phyloP scores from a whole-genome alignment of 2,113 vertebrate genomes.

The Rallus limicola region DNA sequence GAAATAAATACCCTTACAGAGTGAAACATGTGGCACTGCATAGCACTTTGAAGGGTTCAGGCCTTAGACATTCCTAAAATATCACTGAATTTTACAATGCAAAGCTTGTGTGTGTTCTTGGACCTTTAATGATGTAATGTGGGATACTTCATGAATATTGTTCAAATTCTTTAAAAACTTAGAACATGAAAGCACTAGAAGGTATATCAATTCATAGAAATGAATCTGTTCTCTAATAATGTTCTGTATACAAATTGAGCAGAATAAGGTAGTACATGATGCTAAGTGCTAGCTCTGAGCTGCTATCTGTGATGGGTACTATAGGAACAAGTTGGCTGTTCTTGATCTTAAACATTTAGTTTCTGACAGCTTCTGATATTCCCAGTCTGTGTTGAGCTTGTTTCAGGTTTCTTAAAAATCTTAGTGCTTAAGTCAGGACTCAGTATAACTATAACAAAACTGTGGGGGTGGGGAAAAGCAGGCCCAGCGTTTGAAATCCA shows the following conservation, averaged over 20 bases:
- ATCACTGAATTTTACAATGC: background rate
- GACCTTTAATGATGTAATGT: background rate
- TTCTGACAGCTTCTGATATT: background rate
- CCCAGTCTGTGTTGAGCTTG: background rate
- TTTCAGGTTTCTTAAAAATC: background rate
- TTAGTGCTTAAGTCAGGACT: background rate
- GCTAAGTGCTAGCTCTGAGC: background rate
- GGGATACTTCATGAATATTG: background rate
- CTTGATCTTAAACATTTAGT: background rate
- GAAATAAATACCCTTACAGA: background rate
- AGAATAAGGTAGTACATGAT: background rate
- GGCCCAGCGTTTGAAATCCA: background rate
- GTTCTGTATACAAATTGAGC: background rate
- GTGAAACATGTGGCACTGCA: background rate
- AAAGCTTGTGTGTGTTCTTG: background rate
- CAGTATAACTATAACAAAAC: background rate
- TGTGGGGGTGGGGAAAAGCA: too few species aligned
- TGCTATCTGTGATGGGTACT: background rate
- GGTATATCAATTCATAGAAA: background rate
- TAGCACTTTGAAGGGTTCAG: background rate
- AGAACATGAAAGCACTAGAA: background rate
- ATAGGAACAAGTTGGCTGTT: background rate
- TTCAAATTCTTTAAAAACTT: background rate
- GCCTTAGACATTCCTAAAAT: background rate
- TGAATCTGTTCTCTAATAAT: background rate